phyloP scores from a whole-genome alignment of 2,888 invertebrate genomes.

The Caenorhabditis angaria region DNA sequence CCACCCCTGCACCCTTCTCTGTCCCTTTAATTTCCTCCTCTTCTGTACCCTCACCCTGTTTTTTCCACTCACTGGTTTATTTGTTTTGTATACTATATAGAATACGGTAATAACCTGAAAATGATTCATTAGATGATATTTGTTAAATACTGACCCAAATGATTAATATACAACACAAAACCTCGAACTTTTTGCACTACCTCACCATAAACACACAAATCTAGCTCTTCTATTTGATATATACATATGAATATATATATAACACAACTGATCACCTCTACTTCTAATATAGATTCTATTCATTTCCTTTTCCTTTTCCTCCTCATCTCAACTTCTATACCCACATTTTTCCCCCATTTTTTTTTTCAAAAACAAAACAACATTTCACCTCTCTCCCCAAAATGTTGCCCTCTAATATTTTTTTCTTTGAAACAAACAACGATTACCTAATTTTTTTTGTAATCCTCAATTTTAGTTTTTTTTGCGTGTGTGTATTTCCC shows the following conservation, averaged over 20 bases:
- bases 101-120: not conserved
- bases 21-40: not conserved
- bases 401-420: too few species aligned
- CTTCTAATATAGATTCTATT: conserved; percentile 16
- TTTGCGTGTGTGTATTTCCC: too few species aligned
- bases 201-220: conserved; percentile 6
- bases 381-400: too few species aligned
- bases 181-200: not conserved
- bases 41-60: not conserved
- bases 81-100: conserved; percentile 22
- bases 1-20: not conserved
- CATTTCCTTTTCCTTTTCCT: conserved; percentile 6
- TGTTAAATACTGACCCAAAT: too few species aligned
- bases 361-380: not conserved
- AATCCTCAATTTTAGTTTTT: too few species aligned
- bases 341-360: not conserved
- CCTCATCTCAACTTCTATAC: not conserved
- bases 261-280: conserved; percentile 15
- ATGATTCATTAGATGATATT: not conserved
- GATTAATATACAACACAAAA: conserved; percentile 2
- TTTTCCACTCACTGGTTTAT: conserved; percentile 3
- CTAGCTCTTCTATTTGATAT: conserved; percentile 5
- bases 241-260: conserved; percentile 7
- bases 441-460: too few species aligned
- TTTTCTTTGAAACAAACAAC: too few species aligned